Base-by-base conservation (phyloP, 2,113 vertebrate genomes). In the Anhinga rufa region DNA sequence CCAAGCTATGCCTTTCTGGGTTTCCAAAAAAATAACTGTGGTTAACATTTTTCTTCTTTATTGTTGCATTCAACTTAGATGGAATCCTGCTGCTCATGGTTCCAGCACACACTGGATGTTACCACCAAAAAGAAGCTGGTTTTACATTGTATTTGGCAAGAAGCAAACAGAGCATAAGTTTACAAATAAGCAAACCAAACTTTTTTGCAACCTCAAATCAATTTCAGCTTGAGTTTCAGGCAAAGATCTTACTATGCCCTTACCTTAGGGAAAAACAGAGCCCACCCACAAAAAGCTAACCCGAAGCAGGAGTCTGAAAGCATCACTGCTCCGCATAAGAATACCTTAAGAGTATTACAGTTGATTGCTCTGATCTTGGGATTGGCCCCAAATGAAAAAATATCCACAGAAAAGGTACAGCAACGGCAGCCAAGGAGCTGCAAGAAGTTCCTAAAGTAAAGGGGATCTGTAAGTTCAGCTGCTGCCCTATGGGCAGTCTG, bases 111-210 rank as follows among this genome's bases (percentile, higher is more conserved):
- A 51, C 66, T 92, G 88, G 81, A 82, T 85, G 46, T 74, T 87
- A 85, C 91, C 81, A 89, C 58, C 62, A 71, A 92, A 93, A 93
- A 89, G 49, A 69, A 94, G 40, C 31, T 85, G 88, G 3, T 70
- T 97, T 95, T 75, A 89, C 74, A 89, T 26, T 84, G 70, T 82
- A 65, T 82, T 91, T 94, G 77, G 77, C 65, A 92, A 84, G 91
- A 82, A 76, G 52, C 34, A 69, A 86, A 81, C 29, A 79, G 81
- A 81, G 36, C 40, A 79, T 70, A 75, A 85, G 42, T 87, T 93
- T 96, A 93, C 91, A 94, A 91, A 97, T 46, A 92, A 94, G 66
- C 74, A 95, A 93, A 92, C 15, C 48, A 83, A 94, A 92, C 40
- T 61, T 60, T 80, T 93, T 86, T 94, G 75, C 77, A 95, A 91